Percentiles rank a stretch among this genome's conserved stretches.
Evolutionary conservation across 1,140 invertebrate genomes (phyloP).

Genomic region (Rhopalosiphum maidis): DNA sequence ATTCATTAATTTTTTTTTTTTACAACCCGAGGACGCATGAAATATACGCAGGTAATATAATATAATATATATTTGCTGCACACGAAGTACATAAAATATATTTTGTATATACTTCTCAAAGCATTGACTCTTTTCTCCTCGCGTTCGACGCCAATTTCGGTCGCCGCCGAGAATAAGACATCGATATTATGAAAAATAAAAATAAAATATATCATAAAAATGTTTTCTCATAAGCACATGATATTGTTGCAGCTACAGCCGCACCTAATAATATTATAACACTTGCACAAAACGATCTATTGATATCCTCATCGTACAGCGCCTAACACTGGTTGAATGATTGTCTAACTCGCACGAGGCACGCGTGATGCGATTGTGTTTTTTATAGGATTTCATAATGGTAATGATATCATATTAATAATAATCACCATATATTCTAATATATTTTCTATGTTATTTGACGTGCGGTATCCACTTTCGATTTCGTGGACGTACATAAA

Average conservation of each 20-base stretch:
- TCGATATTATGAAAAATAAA: neutral
- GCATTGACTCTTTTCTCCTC: neutral
- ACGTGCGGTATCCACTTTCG: neutral
- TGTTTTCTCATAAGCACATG: neutral
- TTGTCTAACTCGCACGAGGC: neutral
- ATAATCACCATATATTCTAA: neutral
- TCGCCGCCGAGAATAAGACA: neutral
- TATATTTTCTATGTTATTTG: neutral
- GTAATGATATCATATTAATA: neutral
- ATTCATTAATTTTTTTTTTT: slow-evolving; percentile 5
- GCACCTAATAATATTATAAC: neutral
- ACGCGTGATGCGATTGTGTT: neutral
- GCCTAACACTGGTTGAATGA: neutral
- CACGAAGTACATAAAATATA: neutral
- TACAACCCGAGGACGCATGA: neutral
- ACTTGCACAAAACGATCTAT: neutral
- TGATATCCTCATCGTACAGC: neutral
- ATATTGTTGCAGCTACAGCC: too few species aligned
- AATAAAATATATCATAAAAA: neutral
- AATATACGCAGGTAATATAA: neutral
- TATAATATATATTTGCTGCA: neutral
- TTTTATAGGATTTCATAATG: neutral
- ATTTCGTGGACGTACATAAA: neutral
- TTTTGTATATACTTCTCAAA: neutral
- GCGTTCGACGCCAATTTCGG: neutral